Evolutionary conservation across 2,113 vertebrate species (phyloP).

Genomic region (Pandion haliaetus): DNA sequence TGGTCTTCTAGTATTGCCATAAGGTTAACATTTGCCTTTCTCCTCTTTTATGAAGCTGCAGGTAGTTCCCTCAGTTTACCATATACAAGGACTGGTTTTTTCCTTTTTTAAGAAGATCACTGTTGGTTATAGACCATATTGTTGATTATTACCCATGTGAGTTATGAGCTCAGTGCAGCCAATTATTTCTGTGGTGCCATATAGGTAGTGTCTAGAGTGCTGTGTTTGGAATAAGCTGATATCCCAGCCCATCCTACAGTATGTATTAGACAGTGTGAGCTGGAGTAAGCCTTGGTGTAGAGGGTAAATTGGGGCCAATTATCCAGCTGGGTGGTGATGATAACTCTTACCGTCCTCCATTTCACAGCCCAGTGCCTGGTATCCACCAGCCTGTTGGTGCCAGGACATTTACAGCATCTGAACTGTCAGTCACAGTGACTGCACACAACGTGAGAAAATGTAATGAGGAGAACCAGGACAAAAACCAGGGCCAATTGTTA

Average conservation of each 20-base stretch:
- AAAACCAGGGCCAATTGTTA: not conserved
- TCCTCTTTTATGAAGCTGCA: not conserved
- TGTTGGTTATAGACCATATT: not conserved
- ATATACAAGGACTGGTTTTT: rapidly evolving
- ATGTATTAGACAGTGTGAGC: not conserved
- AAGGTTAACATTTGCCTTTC: not conserved
- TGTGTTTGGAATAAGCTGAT: not conserved
- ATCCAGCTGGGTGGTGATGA: not conserved
- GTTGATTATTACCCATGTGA: not conserved
- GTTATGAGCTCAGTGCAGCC: not conserved
- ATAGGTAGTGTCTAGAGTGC: not conserved
- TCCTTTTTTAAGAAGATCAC: not conserved
- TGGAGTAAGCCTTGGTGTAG: not conserved
- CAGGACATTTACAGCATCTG: not conserved
- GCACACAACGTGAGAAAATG: not conserved
- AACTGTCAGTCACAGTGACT: not conserved
- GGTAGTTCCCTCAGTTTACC: not conserved
- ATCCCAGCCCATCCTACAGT: not conserved
- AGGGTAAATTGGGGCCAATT: not conserved
- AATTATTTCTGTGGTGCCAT: not conserved
- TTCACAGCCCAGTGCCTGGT: not conserved
- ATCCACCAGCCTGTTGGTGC: not conserved
- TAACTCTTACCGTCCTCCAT: not conserved
- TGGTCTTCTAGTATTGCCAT: not conserved
- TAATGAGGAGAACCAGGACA: not conserved